Percentiles rank a stretch among this genome's conserved stretches.
Conservation (phyloP, 1,140 invertebrate genomes). For the Drosophila virilis region DNA sequence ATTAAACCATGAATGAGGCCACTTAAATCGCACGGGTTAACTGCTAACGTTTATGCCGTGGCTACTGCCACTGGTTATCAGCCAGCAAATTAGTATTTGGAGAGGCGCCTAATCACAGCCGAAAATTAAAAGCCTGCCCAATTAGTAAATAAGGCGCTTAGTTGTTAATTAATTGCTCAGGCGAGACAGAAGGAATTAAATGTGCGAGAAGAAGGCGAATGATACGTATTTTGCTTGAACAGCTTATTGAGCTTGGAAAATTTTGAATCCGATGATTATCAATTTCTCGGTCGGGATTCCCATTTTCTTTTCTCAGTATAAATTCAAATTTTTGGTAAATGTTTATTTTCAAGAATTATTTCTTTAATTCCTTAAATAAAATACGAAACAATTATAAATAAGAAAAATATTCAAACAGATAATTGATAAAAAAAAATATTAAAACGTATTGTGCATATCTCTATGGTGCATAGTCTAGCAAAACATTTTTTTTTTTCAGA, state of each 20-base stretch:
- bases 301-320: too few species aligned
- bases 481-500: not conserved
- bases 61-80: constrained; percentile 35
- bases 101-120: constrained; percentile 50
- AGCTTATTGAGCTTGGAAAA: too few species aligned
- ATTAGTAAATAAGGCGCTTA: constrained; percentile 72
- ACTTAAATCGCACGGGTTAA: constrained; percentile 60
- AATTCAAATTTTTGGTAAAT: too few species aligned
- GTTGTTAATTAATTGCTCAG: constrained; percentile 68
- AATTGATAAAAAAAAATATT: too few species aligned
- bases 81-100: constrained; percentile 25
- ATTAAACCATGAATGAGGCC: constrained; percentile 62
- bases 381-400: not conserved
- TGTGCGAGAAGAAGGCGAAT: not conserved
- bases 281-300: too few species aligned
- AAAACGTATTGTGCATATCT: too few species aligned
- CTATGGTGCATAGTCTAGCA: not conserved
- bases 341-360: too few species aligned
- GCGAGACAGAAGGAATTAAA: not conserved
- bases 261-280: too few species aligned
- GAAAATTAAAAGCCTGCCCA: constrained; percentile 33
- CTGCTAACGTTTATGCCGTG: constrained; percentile 36
- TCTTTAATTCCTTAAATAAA: too few species aligned
- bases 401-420: not conserved
- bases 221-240: too few species aligned